Evolutionary conservation across 2,888 invertebrate genomes (phyloP).

Genomic region (Plutella xylostella): DNA sequence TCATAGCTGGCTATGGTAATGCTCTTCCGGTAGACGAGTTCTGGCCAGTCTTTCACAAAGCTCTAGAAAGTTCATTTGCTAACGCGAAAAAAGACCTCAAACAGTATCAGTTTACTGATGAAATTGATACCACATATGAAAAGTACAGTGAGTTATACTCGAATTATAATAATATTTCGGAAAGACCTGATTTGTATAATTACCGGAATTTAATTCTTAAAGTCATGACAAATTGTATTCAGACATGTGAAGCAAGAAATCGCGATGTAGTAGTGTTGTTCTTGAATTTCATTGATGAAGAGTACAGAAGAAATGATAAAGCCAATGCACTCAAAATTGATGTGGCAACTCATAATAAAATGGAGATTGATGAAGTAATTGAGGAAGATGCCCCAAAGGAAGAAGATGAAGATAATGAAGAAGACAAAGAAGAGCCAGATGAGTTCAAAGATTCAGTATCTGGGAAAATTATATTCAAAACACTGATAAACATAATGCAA

Average conservation of each 20-base stretch:
- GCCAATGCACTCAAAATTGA: slow-evolving; percentile 60
- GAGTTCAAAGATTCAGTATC: slow-evolving; percentile 40
- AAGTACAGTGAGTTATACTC: slow-evolving; percentile 41
- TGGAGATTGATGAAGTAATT: slow-evolving; percentile 36
- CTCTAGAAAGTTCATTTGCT: slow-evolving; percentile 64
- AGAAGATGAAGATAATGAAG: slow-evolving; percentile 40
- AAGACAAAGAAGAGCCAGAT: slow-evolving; percentile 36
- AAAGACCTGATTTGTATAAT: slow-evolving; percentile 78
- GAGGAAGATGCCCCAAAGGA: slow-evolving; percentile 36
- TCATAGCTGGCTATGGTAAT: slow-evolving; percentile 81
- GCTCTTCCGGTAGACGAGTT: slow-evolving; percentile 72
- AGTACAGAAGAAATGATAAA: slow-evolving; percentile 46
- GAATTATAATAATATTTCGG: slow-evolving; percentile 51
- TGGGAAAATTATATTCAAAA: slow-evolving; percentile 57
- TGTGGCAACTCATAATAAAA: slow-evolving; percentile 70
- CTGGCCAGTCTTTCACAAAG: slow-evolving; percentile 77
- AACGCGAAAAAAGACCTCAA: slow-evolving; percentile 50
- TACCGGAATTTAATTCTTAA: slow-evolving; percentile 87
- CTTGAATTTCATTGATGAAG: slow-evolving; percentile 80
- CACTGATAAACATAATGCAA: slow-evolving; percentile 75
- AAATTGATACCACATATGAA: slow-evolving; percentile 37
- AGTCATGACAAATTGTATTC: slow-evolving; percentile 78
- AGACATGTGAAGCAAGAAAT: slow-evolving; percentile 83
- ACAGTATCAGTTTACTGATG: slow-evolving; percentile 40
- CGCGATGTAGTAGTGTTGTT: slow-evolving; percentile 84